Conservation (phyloP, 2,113 vertebrate species). For the Elaphurus davidianus region DNA sequence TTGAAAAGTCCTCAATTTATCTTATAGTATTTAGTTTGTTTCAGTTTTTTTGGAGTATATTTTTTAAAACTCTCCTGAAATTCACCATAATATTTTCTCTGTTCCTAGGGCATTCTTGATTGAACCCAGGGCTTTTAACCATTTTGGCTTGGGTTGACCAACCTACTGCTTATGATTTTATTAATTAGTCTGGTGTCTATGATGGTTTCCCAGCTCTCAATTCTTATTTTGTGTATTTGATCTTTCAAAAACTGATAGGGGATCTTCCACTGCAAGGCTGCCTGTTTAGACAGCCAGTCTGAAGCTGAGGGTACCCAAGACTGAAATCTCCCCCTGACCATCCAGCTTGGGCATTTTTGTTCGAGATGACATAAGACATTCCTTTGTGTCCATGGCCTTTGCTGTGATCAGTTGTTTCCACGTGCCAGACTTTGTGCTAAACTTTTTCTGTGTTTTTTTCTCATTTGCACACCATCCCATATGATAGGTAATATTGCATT, state of each 20-base stretch:
- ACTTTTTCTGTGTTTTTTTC: background rate
- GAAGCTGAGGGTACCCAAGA: background rate
- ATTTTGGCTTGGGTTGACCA: background rate
- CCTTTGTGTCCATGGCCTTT: background rate
- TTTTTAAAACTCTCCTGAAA: background rate
- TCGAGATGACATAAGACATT: background rate
- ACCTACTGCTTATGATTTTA: background rate
- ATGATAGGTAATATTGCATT: background rate
- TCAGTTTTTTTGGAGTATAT: background rate
- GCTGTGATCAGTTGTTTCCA: background rate
- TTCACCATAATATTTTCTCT: constrained; percentile 11
- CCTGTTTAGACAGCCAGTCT: background rate
- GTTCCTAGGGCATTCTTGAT: background rate
- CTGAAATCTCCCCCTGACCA: background rate
- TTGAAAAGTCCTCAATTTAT: constrained; percentile 39
- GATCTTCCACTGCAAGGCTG: background rate
- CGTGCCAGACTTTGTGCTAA: background rate
- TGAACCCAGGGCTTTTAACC: background rate
- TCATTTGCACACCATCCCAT: background rate
- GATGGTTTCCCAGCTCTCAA: background rate
- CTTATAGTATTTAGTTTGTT: background rate
- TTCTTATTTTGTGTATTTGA: background rate
- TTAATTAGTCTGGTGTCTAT: background rate
- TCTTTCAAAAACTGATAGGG: background rate
- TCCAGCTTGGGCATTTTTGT: background rate